phyloP scores from a whole-genome alignment of 2,113 vertebrate genomes.

The Telmatochromis brichardi region DNA sequence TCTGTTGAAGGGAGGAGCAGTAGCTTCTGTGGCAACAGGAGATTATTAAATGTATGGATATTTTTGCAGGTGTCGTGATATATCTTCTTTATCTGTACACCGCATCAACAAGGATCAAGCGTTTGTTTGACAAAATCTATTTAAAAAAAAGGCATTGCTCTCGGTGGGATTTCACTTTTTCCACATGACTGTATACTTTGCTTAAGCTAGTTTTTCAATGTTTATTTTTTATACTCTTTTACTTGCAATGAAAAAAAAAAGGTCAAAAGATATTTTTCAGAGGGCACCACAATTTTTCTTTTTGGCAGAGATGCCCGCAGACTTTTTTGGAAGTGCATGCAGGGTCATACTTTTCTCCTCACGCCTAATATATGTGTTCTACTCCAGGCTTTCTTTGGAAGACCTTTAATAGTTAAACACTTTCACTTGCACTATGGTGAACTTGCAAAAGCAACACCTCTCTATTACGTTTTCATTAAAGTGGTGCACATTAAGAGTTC shows the following conservation, averaged over 20 bases:
- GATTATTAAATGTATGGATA: neutral
- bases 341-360: neutral
- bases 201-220: neutral
- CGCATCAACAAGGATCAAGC: fast-evolving
- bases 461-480: neutral
- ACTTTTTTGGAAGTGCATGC: neutral
- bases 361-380: neutral
- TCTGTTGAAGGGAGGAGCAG: neutral
- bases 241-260: neutral
- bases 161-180: neutral
- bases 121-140: neutral
- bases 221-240: neutral
- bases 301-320: fast-evolving
- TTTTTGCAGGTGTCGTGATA: neutral
- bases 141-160: neutral
- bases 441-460: neutral
- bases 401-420: neutral
- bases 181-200: neutral
- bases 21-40: neutral
- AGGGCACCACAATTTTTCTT: neutral
- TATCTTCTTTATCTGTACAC: neutral
- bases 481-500: neutral
- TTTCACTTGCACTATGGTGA: neutral
- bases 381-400: neutral
- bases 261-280: neutral